phyloP scores from a whole-genome alignment of 2,888 invertebrate species.

The Frankliniella fusca region DNA sequence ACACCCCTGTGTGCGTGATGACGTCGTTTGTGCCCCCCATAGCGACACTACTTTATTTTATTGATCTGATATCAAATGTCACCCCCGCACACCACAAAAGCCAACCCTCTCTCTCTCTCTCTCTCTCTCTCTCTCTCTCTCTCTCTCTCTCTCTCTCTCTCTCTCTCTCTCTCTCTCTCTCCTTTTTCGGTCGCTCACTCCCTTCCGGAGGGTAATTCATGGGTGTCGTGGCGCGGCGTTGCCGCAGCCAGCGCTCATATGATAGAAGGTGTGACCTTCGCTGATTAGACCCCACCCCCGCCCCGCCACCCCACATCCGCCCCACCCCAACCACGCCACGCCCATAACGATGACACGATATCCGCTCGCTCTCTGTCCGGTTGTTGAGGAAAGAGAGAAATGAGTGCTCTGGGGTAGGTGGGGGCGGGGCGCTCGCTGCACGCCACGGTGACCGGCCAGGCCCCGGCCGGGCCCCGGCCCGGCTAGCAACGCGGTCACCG shows the following conservation, averaged over 20 bases:
- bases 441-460: too few relatives aligned
- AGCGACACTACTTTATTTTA: slow-evolving; percentile 20
- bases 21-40: slow-evolving; percentile 12
- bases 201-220: slow-evolving; percentile 6
- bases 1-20: neutral
- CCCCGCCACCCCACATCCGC: neutral
- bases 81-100: neutral
- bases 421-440: too few relatives aligned
- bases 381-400: too few relatives aligned
- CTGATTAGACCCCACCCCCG: neutral
- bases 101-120: neutral
- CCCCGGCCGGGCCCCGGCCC: too few relatives aligned
- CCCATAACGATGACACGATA: neutral
- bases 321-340: neutral
- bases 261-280: slow-evolving; percentile 1
- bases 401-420: too few relatives aligned
- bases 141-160: slow-evolving; percentile 1
- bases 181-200: neutral
- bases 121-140: neutral
- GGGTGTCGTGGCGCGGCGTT: neutral
- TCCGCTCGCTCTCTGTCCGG: neutral
- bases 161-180: neutral
- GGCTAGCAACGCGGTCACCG: too few relatives aligned
- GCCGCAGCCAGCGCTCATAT: neutral
- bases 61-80: slow-evolving; percentile 24